Base-by-base conservation (phyloP, 2,113 vertebrate genomes). In the Sceloporus tristichus region DNA sequence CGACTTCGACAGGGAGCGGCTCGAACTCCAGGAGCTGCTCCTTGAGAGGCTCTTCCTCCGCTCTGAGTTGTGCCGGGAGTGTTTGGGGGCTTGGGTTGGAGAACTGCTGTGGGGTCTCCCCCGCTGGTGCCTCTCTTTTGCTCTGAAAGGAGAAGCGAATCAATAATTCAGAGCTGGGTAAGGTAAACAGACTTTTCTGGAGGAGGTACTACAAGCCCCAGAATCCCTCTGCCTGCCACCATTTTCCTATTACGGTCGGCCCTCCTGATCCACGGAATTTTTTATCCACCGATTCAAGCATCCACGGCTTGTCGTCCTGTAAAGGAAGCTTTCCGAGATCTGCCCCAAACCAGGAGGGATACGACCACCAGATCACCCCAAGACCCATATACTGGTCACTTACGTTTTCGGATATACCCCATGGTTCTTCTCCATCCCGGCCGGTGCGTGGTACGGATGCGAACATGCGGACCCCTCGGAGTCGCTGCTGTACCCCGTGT, bases 1-100 rank as follows among this genome's bases (percentile, higher is more conserved):
- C 1, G 98, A 98, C 78, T 96, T 98, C 1, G 98, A 98, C 0
- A 97, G 96, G 3, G 98, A 99, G 0, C 87, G 96, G 0, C 97
- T 97, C 84, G 98, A 98, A 96, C 98, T 99, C 98, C 98, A 98
- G 81, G 98, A 98, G 92, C 97, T 98, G 93, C 98, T 98, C 79
- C 97, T 97, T 0, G 96, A 96, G 9, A 97, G 97, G 92, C 97
- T 98, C 93, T 97, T 98, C 95, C 97, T 98, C 71, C 97, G 97
- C 59, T 96, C 96, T 0, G 97, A 97, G 56, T 96, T 76, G 90
- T 97, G 98, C 16, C 97, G 93, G 74, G 95, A 94, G 89, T 97
- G 96, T 80, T 96, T 96, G 79, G 59, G 59, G 59, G 96, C 95
- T 0, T 97, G 97, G 0, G 98, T 98, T 25, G 96, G 96, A 0